Evolutionary conservation across 2,113 vertebrate species (phyloP), one percentile per base, ranked within the genome.

Genomic region (Marmota flaviventris): DNA sequence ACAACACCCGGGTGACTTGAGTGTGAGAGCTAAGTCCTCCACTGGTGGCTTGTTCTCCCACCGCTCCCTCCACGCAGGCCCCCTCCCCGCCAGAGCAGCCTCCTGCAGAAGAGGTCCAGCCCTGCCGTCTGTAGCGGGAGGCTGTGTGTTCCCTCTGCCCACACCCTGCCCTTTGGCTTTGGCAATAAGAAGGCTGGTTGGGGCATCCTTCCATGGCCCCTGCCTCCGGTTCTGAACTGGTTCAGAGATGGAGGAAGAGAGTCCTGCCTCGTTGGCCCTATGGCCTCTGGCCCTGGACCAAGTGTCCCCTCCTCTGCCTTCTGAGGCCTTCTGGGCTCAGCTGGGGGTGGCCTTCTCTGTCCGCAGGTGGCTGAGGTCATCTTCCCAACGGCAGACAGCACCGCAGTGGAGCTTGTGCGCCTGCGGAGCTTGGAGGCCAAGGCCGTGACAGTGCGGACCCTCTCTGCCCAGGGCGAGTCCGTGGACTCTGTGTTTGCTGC

Each of bases 401-500:
- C 99, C 2, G 84, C 98, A 0, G 99, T 99, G 98, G 99, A 99
- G 95, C 98, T 99, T 24, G 98, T 98, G 88, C 98, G 99, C 96
- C 98, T 99, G 84, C 99, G 99, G 69, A 98, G 98, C 97, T 98
- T 99, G 98, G 99, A 99, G 91, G 99, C 99, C 12, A 97, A 98
- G 72, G 99, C 99, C 22, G 97, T 99, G 96, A 99, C 99, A 0
- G 99, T 99, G 91, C 99, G 99, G 96, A 99, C 99, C 2, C 98
- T 99, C 86, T 99, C 99, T 0, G 99, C 98, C 1, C 99, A 99
- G 98, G 99, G 99, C 81, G 99, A 99, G 97, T 99, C 99, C 0
- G 97, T 99, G 98, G 99, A 99, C 98, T 99, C 99, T 0, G 83
- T 97, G 18, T 96, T 95, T 29, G 99, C 99, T 95, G 45, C 98